Percentiles rank a stretch among this genome's conserved stretches.
Evolutionary conservation across 2,888 invertebrate genomes (phyloP).

Genomic region (Metalampra italica): DNA sequence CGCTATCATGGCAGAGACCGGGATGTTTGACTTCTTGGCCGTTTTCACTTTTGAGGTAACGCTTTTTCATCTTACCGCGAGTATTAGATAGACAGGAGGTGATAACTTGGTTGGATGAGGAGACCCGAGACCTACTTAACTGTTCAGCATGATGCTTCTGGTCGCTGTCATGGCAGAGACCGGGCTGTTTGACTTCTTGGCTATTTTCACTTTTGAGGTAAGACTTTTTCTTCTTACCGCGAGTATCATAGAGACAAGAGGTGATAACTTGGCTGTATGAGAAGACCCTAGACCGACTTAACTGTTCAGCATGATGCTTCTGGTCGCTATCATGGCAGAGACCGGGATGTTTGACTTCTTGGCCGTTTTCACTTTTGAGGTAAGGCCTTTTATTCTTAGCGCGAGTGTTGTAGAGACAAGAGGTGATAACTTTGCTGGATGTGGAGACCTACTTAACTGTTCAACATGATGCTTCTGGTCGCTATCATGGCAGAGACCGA

Average conservation of each 20-base stretch:
- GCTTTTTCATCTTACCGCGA: constrained; percentile 77
- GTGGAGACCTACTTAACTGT: constrained; percentile 89
- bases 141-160: constrained; percentile 94
- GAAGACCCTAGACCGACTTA: constrained; percentile 88
- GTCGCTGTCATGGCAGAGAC: constrained; percentile 92
- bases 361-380: constrained; percentile 85
- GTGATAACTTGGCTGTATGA: constrained; percentile 91
- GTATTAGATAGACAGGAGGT: constrained; percentile 88
- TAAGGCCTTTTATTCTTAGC: constrained; percentile 69
- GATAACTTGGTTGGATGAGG: constrained; percentile 90
- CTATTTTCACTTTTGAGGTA: constrained; percentile 86
- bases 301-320: constrained; percentile 93
- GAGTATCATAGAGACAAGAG: constrained; percentile 88
- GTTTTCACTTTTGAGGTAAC: constrained; percentile 86
- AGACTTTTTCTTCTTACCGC: constrained; percentile 68
- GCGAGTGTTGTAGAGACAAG: constrained; percentile 88
- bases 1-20: constrained; percentile 91
- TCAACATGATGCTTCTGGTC: constrained; percentile 94
- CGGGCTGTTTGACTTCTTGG: constrained; percentile 83
- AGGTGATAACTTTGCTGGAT: constrained; percentile 91
- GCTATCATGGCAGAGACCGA: constrained; percentile 92
- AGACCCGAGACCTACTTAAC: constrained; percentile 86
- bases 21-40: constrained; percentile 91
- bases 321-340: constrained; percentile 91
- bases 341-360: constrained; percentile 87